Evolutionary conservation across 2,113 vertebrate species (phyloP), one percentile per base, ranked within the genome.

Genomic region (Macrotis lagotis): DNA sequence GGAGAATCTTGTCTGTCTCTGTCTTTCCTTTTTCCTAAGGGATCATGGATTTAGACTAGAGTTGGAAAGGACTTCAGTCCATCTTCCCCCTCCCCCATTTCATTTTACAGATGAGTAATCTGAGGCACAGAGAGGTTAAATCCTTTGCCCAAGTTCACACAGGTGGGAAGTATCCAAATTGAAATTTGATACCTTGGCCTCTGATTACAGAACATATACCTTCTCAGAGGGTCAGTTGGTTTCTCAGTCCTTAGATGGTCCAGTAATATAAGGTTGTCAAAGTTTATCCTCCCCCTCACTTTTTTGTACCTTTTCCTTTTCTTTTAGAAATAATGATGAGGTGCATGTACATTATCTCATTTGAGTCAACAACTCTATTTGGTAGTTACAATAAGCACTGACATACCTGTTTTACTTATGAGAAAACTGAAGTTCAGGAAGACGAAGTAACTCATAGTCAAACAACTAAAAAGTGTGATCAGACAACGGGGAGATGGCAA

Each of bases 191-290:
- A 48, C 89, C 47, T 3, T 25, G 50, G 16, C 53, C 51, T 28
- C 3, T 1, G 0, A 2, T 26, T 10, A 14, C 9, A 4, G 3
- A 51, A 2, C 28, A 31, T 25, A 7, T 12, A 3, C 26, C 28
- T 59, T 59, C 9, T 3, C 12, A 12, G 55, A 59, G 0, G 55
- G 55, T 59, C 55, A 59, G 55, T 31, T 59, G 28, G 55, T 59
- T 9, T 37, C 28, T 59, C 26, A 28, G 26, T 5, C 26, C 1
- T 26, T 55, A 55, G 52, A 5, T 8, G 25, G 53, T 55, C 25
- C 10, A 59, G 55, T 59, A 59, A 59, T 31, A 10, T 55, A 11
- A 28, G 53, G 53, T 0, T 12, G 2, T 59, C 28, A 28, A 59
- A 59, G 55, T 59, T 59, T 59, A 12, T 31, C 14, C 9, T 7